phyloP scores from a whole-genome alignment of 2,797 vertebrate genomes.

The Zalophus californianus region DNA sequence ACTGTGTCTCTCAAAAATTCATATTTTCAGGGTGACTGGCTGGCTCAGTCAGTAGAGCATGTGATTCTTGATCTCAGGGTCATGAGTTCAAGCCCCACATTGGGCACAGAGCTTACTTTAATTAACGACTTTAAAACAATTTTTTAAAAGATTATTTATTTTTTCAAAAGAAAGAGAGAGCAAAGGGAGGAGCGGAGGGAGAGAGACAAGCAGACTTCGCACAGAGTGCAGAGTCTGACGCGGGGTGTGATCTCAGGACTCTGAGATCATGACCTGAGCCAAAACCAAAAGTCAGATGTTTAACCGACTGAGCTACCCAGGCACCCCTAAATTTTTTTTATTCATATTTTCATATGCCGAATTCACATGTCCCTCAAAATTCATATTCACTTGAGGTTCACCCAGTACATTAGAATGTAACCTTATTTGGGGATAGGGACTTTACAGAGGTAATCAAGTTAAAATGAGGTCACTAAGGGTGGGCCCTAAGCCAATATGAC shows the following conservation, averaged over 20 bases:
- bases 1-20: conserved; percentile 49
- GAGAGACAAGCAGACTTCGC: background rate
- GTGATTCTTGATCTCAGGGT: background rate
- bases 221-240: background rate
- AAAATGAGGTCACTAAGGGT: background rate
- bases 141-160: background rate
- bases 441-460: conserved; percentile 35
- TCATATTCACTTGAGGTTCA: background rate
- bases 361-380: conserved; percentile 4
- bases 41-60: background rate
- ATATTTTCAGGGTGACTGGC: background rate
- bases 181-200: background rate
- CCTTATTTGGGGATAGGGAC: background rate
- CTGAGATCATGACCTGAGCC: background rate
- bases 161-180: background rate
- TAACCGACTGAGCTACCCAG: background rate
- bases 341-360: conserved; percentile 30
- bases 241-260: background rate
- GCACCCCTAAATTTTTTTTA: background rate
- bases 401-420: background rate
- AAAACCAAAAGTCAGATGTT: background rate
- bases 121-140: background rate
- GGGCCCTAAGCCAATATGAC: background rate
- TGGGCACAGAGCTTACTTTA: background rate
- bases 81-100: background rate